A percentile compares a stretch with the other conserved stretches of the same genome.
Conservation (phyloP, 2,888 invertebrate genomes). For the Hirtodrosophila cameraria region DNA sequence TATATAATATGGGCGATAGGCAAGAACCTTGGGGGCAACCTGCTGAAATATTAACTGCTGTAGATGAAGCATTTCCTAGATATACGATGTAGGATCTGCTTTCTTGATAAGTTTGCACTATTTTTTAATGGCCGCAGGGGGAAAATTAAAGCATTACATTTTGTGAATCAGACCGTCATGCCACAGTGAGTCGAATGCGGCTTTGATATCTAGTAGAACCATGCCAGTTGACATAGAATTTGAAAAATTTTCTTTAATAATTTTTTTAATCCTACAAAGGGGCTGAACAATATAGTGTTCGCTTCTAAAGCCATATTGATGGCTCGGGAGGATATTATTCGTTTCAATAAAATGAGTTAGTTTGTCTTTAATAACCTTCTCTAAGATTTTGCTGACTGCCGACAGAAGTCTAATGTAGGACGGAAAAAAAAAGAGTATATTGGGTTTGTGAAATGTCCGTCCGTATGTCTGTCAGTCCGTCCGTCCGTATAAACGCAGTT, state of each 20-base stretch:
- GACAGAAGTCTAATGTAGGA: no score
- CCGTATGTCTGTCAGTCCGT: no score
- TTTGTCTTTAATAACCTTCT: neutral
- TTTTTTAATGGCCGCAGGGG: neutral
- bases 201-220: no score
- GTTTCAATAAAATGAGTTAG: slow-evolving; percentile 1
- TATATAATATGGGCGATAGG: no score
- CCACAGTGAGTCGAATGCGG: no score
- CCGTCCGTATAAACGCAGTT: no score
- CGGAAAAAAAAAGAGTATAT: no score
- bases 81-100: neutral
- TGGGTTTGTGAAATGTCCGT: no score
- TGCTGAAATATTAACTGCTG: neutral
- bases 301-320: slow-evolving; percentile 4
- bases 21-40: no score
- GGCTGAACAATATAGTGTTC: slow-evolving; percentile 1
- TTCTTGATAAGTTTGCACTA: neutral
- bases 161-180: neutral
- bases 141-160: neutral
- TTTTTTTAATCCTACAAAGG: neutral
- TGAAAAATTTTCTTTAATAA: neutral
- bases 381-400: no score
- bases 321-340: neutral
- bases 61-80: neutral
- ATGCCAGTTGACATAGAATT: neutral